Evolutionary conservation across 2,113 vertebrate genomes (phyloP).

Genomic region (Laterallus jamaicensis): DNA sequence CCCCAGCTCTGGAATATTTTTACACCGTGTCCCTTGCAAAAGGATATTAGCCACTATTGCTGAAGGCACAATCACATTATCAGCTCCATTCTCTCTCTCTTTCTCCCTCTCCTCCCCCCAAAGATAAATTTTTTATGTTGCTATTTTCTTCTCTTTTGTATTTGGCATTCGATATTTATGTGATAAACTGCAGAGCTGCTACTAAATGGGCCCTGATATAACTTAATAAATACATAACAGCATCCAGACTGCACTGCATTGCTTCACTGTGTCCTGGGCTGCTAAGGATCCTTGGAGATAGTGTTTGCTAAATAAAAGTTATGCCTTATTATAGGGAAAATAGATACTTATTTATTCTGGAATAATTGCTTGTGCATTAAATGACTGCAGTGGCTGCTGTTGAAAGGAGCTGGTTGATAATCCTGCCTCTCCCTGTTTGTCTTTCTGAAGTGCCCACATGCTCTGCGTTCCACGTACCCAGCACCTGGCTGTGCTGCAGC

Average conservation of each 20-base stretch:
- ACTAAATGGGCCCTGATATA: slow-evolving; percentile 69
- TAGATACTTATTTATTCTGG: slow-evolving; percentile 2
- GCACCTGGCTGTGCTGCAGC: background rate
- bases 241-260: slow-evolving; percentile 34
- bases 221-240: slow-evolving; percentile 71
- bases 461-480: background rate
- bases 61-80: slow-evolving; percentile 71
- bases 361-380: background rate
- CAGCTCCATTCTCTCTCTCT: slow-evolving; percentile 53
- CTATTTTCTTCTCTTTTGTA: slow-evolving; percentile 73
- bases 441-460: background rate
- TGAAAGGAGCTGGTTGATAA: background rate
- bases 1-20: slow-evolving; percentile 42
- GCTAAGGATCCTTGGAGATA: slow-evolving; percentile 3
- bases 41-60: slow-evolving; percentile 63
- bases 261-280: slow-evolving; percentile 14
- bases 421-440: background rate
- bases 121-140: slow-evolving; percentile 76
- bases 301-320: background rate
- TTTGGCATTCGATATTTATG: slow-evolving; percentile 70
- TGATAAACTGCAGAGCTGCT: slow-evolving; percentile 71
- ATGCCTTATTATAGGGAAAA: background rate
- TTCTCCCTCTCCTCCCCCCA: slow-evolving; percentile 41
- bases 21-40: slow-evolving; percentile 41
- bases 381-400: background rate